Base-by-base conservation (phyloP, 2,113 vertebrate genomes). In the Calyptommatus sinebrachiatus region DNA sequence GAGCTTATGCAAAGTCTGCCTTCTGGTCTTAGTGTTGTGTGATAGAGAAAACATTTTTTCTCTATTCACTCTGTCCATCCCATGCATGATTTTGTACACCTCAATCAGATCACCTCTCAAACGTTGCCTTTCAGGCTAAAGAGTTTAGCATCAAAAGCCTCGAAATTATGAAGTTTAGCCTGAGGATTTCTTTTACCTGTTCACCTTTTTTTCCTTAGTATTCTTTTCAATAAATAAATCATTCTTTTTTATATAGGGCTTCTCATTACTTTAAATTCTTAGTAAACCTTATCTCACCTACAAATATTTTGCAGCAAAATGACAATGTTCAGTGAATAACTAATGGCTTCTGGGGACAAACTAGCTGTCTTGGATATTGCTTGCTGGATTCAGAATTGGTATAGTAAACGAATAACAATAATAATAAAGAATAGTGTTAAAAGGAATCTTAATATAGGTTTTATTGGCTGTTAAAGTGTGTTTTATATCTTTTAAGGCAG, bases 91-190 rank as follows among this genome's bases (percentile, higher is more conserved):
- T n/a, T n/a, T n/a, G n/a, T n/a, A n/a, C n/a, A n/a, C n/a, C n/a
- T n/a, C n/a, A n/a, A n/a, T n/a, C n/a, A n/a, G n/a, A n/a, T n/a
- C n/a, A n/a, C n/a, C n/a, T n/a, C n/a, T n/a, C n/a, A n/a, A n/a
- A n/a, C n/a, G n/a, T n/a, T n/a, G n/a, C n/a, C n/a, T n/a, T n/a
- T n/a, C n/a, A n/a, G n/a, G n/a, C n/a, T n/a, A n/a, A n/a, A n/a
- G n/a, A n/a, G n/a, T n/a, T n/a, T n/a, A n/a, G n/a, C n/a, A n/a
- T n/a, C n/a, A n/a, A n/a, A n/a, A n/a, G n/a, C n/a, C n/a, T n/a
- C n/a, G n/a, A n/a, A n/a, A n/a, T 76, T 78, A 86, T 79, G 53
- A 82, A 81, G 84, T 53, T 71, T 92, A 88, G 81, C 66, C 26
- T 74, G 28, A 76, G 57, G 5, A 29, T 20, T 8, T 10, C 60